Base-by-base conservation (phyloP, 2,888 invertebrate genomes). In the Gasteruption jaculator region DNA sequence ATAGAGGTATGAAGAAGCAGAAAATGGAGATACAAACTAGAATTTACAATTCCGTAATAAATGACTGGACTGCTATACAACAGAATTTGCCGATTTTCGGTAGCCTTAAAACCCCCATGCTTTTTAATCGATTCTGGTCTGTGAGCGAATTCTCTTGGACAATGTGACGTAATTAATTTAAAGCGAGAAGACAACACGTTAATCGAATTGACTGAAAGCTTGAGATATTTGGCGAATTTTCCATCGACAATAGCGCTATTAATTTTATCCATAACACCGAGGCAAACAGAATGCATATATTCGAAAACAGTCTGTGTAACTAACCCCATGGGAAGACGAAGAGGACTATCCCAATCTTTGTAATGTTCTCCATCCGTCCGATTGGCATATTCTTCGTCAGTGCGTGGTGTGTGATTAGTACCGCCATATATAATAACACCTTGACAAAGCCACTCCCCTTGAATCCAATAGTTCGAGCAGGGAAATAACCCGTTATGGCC, bases 281-380 rank as follows among this genome's bases (percentile, higher is more conserved):
- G 15, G 18, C 29, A 36, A 4, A 36, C 30, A 15, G 36, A 31
- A 18, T 41, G 41, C 41, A 36, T 35, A n/a, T 36, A 41, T 5
- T 41, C 41, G 22, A 35, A 34, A 11, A 35, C 15, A 11, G 18
- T 19, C 8, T 35, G 15, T 2, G 40, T 12, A 25, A 40, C 26
- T 4, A 33, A 4, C 12, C 32, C 14, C 7, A 40, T 11, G 11
- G 31, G 18, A 12, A 40, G 24, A 10, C 0, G 7, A 11, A 38
- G 18, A 6, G 19, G 8, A 4, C 38, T 21, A 18, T n/a, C 19
- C 7, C 38, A 27, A 10, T 20, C 19, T 38, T 38, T 38, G 10
- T 38, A 20, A 38, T 38, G 38, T n/a, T 38, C 38, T 15, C 26
- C 27, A 26, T 37, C 37, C 16, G 25, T 37, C 27, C 25, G 25